These are phyloP conservation scores for Lepus townsendii DNA, from an alignment of 2,797 vertebrate species.

Conservation along the genomic window DNA sequence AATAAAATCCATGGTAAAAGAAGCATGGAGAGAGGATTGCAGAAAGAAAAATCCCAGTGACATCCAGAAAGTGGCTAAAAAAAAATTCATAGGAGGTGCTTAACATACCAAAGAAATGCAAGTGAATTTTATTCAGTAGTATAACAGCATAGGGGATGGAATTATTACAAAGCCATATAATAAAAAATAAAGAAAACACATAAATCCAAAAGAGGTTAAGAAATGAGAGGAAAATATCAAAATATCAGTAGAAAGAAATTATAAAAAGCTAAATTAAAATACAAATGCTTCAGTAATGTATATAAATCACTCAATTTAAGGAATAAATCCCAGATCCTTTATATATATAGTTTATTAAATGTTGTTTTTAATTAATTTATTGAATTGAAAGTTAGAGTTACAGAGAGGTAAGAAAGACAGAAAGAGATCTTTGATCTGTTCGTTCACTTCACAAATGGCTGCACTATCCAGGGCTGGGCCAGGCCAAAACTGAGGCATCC, in stretches of 20 bases:
- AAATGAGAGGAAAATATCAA: background rate
- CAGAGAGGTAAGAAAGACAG: too few species aligned
- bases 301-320: background rate
- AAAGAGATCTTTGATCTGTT: too few species aligned
- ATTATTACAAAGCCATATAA: background rate
- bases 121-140: background rate
- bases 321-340: background rate
- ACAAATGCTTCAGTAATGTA: background rate
- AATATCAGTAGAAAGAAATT: background rate
- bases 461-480: too few species aligned
- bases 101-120: background rate
- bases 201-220: background rate
- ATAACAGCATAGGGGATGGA: background rate
- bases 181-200: background rate
- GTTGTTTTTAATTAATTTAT: too few species aligned
- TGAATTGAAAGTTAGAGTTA: too few species aligned
- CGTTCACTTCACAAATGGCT: too few species aligned
- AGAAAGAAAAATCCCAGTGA: background rate
- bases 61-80: background rate
- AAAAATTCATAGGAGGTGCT: background rate
- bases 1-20: background rate
- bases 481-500: too few species aligned
- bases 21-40: background rate
- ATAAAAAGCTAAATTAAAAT: background rate
- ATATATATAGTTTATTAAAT: background rate